A percentile compares a stretch with the other conserved stretches of the same genome.
phyloP scores from a whole-genome alignment of 1,140 invertebrate genomes.

The Cydia splendana region DNA sequence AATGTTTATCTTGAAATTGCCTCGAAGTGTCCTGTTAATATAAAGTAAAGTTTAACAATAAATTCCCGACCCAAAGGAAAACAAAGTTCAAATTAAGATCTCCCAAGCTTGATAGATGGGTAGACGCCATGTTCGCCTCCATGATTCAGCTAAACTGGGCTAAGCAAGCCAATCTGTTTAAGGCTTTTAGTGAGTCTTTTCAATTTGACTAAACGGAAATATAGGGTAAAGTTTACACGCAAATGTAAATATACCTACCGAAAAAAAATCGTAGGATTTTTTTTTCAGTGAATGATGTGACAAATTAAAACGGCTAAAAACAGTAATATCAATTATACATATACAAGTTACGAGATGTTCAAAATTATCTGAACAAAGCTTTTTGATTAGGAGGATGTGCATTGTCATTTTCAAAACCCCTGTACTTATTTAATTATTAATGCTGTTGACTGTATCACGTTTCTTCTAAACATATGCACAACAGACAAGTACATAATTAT shows the following conservation, averaged over 20 bases:
- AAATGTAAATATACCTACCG: too few relatives aligned
- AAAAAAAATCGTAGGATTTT: background rate
- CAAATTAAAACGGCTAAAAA: too few relatives aligned
- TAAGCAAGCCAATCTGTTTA: background rate
- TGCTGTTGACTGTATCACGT: too few relatives aligned
- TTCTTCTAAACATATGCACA: too few relatives aligned
- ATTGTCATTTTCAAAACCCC: too few relatives aligned
- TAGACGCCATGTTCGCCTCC: background rate
- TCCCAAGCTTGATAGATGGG: constrained; percentile 27
- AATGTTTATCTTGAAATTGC: background rate
- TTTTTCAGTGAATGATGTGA: too few relatives aligned
- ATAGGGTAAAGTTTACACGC: background rate
- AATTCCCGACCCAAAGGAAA: background rate
- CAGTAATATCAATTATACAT: too few relatives aligned
- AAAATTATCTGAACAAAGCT: too few relatives aligned
- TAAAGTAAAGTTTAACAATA: constrained; percentile 30
- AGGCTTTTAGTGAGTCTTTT: constrained; percentile 11
- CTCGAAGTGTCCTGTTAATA: constrained; percentile 16
- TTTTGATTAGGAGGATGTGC: too few relatives aligned
- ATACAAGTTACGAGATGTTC: too few relatives aligned
- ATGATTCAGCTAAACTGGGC: constrained; percentile 17
- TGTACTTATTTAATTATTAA: too few relatives aligned
- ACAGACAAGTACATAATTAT: too few relatives aligned
- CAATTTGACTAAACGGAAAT: background rate
- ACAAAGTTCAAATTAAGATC: constrained; percentile 31